These are phyloP conservation scores for Hephaestus fuliginosus DNA, from an alignment of 2,797 vertebrate genomes.

Conservation along the genomic window DNA sequence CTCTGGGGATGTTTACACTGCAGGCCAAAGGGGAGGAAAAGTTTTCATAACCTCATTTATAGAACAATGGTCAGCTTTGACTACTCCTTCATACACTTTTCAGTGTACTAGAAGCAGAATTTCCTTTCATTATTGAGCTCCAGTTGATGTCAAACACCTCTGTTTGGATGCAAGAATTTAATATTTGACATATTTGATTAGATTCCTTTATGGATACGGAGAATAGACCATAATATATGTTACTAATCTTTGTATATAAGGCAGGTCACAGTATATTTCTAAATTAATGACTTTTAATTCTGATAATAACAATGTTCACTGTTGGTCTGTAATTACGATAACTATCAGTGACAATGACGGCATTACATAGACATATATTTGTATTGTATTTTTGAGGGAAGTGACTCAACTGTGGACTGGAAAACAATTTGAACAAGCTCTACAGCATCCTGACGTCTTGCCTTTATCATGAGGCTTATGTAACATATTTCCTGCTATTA, in stretches of 20 bases:
- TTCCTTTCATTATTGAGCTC: slow-evolving; percentile 4
- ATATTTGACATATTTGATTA: neutral
- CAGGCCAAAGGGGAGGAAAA: slow-evolving; percentile 31
- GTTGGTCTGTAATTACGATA: slow-evolving; percentile 23
- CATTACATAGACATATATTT: neutral
- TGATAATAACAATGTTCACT: slow-evolving; percentile 12
- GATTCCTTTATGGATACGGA: neutral
- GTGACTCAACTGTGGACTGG: slow-evolving; percentile 38
- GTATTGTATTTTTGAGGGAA: slow-evolving; percentile 17
- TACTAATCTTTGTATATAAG: neutral
- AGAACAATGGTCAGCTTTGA: slow-evolving; percentile 61
- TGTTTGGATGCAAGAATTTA: slow-evolving; percentile 1
- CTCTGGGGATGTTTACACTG: slow-evolving; percentile 48
- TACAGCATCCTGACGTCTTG: slow-evolving; percentile 52
- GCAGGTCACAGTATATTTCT: neutral
- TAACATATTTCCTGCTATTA: slow-evolving; percentile 38
- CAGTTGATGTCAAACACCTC: neutral
- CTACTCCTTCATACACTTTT: slow-evolving; percentile 13
- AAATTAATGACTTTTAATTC: neutral
- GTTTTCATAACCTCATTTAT: slow-evolving; percentile 50
- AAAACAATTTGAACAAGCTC: slow-evolving; percentile 43
- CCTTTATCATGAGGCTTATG: slow-evolving; percentile 55
- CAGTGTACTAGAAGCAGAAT: neutral
- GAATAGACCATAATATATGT: neutral
- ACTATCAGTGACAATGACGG: slow-evolving; percentile 22